Conservation (phyloP, 2,797 vertebrate genomes). For the Falco naumanni region DNA sequence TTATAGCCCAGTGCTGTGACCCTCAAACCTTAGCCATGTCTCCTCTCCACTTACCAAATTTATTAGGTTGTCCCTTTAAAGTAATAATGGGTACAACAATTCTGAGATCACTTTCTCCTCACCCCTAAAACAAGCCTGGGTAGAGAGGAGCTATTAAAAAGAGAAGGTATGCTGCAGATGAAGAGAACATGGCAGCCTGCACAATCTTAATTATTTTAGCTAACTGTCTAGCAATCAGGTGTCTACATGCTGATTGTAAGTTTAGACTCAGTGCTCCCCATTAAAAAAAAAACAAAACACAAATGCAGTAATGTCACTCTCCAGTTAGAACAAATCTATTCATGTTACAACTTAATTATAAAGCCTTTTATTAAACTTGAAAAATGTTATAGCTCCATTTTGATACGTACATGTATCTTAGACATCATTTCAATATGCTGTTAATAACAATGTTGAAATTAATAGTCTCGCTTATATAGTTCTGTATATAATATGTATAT, state of each 20-base stretch:
- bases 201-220: constrained; percentile 1
- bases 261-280: not conserved
- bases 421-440: not conserved
- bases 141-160: not conserved
- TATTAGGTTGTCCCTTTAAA: not conserved
- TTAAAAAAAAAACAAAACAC: not conserved
- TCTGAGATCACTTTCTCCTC: not conserved
- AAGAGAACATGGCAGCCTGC: not conserved
- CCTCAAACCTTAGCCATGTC: not conserved
- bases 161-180: not conserved
- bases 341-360: not conserved
- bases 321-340: not conserved
- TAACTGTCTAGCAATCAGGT: not conserved
- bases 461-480: not conserved
- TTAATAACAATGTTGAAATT: not conserved
- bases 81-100: not conserved
- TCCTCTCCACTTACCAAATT: not conserved
- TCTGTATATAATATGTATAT: not conserved
- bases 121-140: not conserved
- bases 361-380: not conserved
- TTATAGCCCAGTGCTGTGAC: constrained; percentile 1
- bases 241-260: not conserved
- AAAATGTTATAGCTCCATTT: not conserved
- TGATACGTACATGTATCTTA: not conserved
- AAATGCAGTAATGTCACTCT: not conserved